Evolutionary conservation across 1,140 invertebrate species (phyloP), one percentile per base, ranked within the genome.

Genomic region (Aplysia californica): DNA sequence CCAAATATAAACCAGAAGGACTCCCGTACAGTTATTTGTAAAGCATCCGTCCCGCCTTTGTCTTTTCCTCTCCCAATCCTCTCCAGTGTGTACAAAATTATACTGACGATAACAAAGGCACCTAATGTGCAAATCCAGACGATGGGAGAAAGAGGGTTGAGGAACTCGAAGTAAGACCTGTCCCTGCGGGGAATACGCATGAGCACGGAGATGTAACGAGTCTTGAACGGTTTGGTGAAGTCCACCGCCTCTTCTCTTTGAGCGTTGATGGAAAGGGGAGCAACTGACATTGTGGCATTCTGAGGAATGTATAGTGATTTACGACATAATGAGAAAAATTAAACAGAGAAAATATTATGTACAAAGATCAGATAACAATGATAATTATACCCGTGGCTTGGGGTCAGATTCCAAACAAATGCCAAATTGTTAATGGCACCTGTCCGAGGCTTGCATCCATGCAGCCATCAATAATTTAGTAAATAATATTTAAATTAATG

Each of bases 61-160:
- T 21, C 29, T 23, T 65, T 75, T 50, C 36, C 59, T 29, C 59
- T 97, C 3, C 96, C 97, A 89, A 99, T 98, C 83, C 94, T 91
- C 26, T 72, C 99, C n/a, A 89, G 68, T 4, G 85, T 93, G 90
- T 97, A 98, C 2, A 98, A 92, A 2, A 98, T 95, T 79, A 98
- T 95, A 86, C 96, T 97, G 10, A 99, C 97, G 3, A 97, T 96
- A 3, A 89, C 84, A 75, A 89, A 86, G 61, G 87, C 82, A 36
- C 84, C 81, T 59, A 87, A 71, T 0, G 86, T 88, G 68, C 87
- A 88, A 64, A 87, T 85, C 88, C 88, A 89, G 5, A 89, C 88
- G 18, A 80, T 96, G 83, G 95, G 96, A 71, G 96, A 98, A 50
- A 99, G 91, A 18, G 98, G 98, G 89, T 96, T 96, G 83, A 99